Evolutionary conservation across 2,888 invertebrate genomes (phyloP).

Genomic region (Anorthoa munda): DNA sequence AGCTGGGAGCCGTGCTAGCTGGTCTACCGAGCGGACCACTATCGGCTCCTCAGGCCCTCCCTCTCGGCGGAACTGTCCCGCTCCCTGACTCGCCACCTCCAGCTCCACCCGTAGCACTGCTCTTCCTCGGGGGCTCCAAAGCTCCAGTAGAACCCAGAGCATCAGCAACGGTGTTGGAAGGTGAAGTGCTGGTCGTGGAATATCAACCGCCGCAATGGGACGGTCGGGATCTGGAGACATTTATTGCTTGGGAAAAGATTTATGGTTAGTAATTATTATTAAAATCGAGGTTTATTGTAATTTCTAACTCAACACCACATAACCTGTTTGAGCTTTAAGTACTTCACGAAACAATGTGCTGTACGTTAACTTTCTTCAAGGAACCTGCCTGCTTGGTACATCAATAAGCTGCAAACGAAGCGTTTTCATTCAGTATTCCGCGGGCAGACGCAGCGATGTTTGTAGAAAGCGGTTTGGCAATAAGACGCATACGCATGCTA

Average conservation of each 20-base stretch:
- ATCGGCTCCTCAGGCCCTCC: constrained; percentile 79
- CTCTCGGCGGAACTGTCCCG: constrained; percentile 79
- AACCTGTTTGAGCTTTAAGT: constrained; percentile 10
- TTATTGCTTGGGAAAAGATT: constrained; percentile 88
- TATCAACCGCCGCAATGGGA: constrained; percentile 90
- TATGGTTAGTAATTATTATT: constrained; percentile 80
- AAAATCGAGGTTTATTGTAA: constrained; percentile 10
- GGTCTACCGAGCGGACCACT: constrained; percentile 85
- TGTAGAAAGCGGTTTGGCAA: constrained; percentile 90
- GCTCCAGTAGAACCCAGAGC: constrained; percentile 92
- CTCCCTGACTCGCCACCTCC: constrained; percentile 75
- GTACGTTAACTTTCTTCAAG: constrained; percentile 56
- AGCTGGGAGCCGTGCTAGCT: constrained; percentile 84
- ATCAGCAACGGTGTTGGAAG: constrained; percentile 90
- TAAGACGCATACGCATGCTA: constrained; percentile 85
- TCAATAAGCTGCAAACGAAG: constrained; percentile 74
- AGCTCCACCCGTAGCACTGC: constrained; percentile 84
- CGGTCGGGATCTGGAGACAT: constrained; percentile 87
- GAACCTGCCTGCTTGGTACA: constrained; percentile 55
- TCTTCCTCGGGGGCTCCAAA: constrained; percentile 92
- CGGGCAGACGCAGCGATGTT: constrained; percentile 78
- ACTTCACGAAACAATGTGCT: constrained; percentile 38
- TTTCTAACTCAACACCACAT: constrained; percentile 23
- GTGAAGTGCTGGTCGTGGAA: constrained; percentile 92
- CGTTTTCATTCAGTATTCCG: constrained; percentile 82